Evolutionary conservation across 2,888 invertebrate genomes (phyloP).

Genomic region (Ichneumoninae sp.): DNA sequence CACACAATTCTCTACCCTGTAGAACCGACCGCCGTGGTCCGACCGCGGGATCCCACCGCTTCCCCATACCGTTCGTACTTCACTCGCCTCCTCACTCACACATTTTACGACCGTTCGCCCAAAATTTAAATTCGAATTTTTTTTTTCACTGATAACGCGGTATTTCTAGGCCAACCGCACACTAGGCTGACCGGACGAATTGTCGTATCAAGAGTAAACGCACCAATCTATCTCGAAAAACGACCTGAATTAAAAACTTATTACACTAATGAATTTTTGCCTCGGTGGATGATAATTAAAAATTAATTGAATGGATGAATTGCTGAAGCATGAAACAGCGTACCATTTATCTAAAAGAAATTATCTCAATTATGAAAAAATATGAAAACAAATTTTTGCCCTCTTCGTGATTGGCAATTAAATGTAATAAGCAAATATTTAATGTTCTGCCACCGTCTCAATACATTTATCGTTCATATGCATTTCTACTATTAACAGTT

Average conservation of each 20-base stretch:
- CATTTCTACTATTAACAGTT: background rate
- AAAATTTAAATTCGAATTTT: constrained; percentile 66
- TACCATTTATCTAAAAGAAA: background rate
- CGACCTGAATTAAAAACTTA: background rate
- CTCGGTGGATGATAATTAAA: background rate
- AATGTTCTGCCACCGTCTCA: background rate
- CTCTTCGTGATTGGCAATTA: background rate
- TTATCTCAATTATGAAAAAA: background rate
- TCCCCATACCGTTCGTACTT: constrained; percentile 37
- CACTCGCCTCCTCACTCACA: constrained; percentile 30
- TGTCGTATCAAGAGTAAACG: background rate
- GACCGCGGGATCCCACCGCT: constrained; percentile 8
- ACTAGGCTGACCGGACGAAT: background rate
- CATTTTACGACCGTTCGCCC: constrained; percentile 61
- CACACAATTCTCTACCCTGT: constrained; percentile 35
- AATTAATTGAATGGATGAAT: background rate
- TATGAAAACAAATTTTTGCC: background rate
- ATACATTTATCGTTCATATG: too few species aligned
- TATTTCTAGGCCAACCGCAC: background rate
- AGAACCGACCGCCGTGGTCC: background rate
- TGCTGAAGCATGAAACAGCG: background rate
- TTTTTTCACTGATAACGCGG: constrained; percentile 21
- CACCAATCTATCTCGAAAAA: background rate
- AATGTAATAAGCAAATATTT: background rate
- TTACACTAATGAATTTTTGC: background rate